Conservation (phyloP, 2,797 vertebrate species). For the Schizopygopsis malacanthus region DNA sequence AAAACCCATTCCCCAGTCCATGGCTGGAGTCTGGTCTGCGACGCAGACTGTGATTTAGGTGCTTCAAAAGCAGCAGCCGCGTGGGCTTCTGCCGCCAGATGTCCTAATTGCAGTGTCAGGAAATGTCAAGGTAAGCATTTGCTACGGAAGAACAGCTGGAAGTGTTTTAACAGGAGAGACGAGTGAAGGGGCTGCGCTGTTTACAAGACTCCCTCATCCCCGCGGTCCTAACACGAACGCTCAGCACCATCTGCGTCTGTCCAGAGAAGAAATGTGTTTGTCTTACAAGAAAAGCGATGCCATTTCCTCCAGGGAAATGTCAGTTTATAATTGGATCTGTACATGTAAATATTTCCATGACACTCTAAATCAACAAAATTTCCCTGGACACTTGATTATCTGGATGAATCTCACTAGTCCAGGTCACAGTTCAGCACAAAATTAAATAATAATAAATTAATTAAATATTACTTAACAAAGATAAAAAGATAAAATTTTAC, state of each 20-base stretch:
- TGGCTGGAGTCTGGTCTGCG: conserved; percentile 56
- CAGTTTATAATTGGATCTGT: background rate
- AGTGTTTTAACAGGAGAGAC: conserved; percentile 65
- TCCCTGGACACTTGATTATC: background rate
- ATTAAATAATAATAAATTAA: background rate
- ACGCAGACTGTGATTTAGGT: conserved; percentile 68
- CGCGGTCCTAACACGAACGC: conserved; percentile 8
- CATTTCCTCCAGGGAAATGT: conserved; percentile 2
- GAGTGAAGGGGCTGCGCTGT: conserved; percentile 46
- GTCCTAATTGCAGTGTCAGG: conserved; percentile 66
- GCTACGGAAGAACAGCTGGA: conserved; percentile 68
- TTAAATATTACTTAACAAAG: background rate
- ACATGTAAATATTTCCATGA: conserved; percentile 11
- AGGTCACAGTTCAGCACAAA: background rate
- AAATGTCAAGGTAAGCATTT: conserved; percentile 72
- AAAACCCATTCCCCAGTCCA: conserved; percentile 63
- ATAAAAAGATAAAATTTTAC: background rate
- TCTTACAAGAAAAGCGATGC: conserved; percentile 17
- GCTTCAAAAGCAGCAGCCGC: conserved; percentile 25
- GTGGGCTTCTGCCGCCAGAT: conserved; percentile 40
- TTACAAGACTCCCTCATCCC: conserved; percentile 55
- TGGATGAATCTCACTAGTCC: background rate
- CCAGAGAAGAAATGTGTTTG: conserved; percentile 4
- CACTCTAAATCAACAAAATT: background rate
- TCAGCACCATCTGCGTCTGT: conserved; percentile 25